Evolutionary conservation across 2,888 invertebrate genomes (phyloP), one percentile per base, ranked within the genome.

Genomic region (Patella ulyssiponensis): DNA sequence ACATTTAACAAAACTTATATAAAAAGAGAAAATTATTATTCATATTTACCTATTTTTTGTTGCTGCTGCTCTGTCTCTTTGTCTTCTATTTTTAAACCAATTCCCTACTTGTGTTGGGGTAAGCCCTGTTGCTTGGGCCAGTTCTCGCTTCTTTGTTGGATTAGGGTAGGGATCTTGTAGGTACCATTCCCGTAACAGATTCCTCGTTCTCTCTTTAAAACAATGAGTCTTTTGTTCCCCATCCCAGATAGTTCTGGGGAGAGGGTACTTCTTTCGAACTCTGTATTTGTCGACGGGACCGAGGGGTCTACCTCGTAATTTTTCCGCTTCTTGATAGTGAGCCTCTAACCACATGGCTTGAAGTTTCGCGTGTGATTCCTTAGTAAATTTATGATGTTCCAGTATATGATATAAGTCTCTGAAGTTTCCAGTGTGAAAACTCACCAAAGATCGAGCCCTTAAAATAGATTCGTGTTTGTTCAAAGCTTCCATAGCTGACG

Each of bases 191-290:
- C 99, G 93, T 84, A 99, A 94, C 85, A 98, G 93, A 87, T 97
- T 97, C 86, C 99, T 93, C 90, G 99, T 99, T 83, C 98, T 93
- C 93, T 99, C 93, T 88, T 98, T 98, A 93, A 97, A 98, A 92
- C 97, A 98, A 91, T 98, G 97, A 17, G 97, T 97, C 93, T 97
- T 98, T 92, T 97, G 97, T 90, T 98, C 97, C 72, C 97, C 97
- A 92, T 97, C 97, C 97, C 97, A 97, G 85, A 97, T 97, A 72
- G 97, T 97, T 74, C 96, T 93, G 71, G 97, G 97, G 90, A 97
- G 92, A 0, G 97, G 97, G 90, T 96, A 97, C 94, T 97, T 97
- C 94, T 97, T 97, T 71, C 97, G 93, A 71, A 97, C 97, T 54
- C 96, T 93, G 92, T 97, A 97, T 91, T 97, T 97, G 92, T 97